Base-by-base conservation (phyloP, 2,888 invertebrate species). In the Oxytorus armatus region DNA sequence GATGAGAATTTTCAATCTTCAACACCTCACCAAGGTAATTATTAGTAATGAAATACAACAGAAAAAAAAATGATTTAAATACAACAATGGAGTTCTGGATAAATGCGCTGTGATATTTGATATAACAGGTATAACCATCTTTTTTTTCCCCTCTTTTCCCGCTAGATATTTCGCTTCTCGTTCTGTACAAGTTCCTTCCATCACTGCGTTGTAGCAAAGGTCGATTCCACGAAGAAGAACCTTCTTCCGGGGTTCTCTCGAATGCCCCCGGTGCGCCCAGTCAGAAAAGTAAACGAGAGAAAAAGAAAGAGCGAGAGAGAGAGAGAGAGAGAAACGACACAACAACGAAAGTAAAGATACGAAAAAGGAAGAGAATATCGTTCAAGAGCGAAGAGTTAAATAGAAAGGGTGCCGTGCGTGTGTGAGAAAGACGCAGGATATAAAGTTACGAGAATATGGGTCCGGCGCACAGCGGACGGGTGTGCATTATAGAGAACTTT, bases 231-330 rank as follows among this genome's bases (percentile, higher is more conserved):
- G 55, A 47, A 74, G 55, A 47, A 74, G 69, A 53, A 25, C 14
- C 63, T n/a, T 70, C 63, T 77, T 77, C 70, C 76, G 76, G 76
- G 76, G 36, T 69, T 76, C 51, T 18, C 29, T 21, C 18, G 44
- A 7, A n/a, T 16, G 18, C 42, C n/a, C 53, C 25, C 39, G 21
- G n/a, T 10, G n/a, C 25, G 11, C 44, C 47, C 3, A 4, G 18
- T 25, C 25, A 47, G 47, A 63, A 36, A 63, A 47, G 25, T 23
- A 18, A 25, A 10, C n/a, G 47, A 53, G 49, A 59, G 39, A 21
- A 49, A 36, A 23, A 8, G 29, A 68, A 18, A 10, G 33, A 29
- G 68, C 18, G 49, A 47, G 36, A 39, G 61, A 61, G 61, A 39
- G 42, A 39, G 39, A 14, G n/a, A 76, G 29, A 10, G 42, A 36